A percentile compares a stretch with the other conserved stretches of the same genome.
Evolutionary conservation across 2,797 vertebrate genomes (phyloP).

Genomic region (Falco novaeseelandiae): DNA sequence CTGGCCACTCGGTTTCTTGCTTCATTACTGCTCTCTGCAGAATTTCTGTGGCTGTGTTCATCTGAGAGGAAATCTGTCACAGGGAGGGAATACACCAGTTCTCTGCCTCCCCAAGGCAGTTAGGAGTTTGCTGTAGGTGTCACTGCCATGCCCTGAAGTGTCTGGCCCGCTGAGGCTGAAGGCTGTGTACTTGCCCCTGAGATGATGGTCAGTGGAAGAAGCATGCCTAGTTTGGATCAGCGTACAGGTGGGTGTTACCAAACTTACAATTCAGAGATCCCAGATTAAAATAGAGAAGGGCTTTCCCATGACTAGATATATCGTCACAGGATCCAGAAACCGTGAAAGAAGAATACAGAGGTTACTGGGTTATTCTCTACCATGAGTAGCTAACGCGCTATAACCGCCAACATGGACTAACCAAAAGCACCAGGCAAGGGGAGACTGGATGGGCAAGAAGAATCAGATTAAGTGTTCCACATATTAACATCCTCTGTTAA

Average conservation of each 20-base stretch:
- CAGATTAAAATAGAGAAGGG: background rate
- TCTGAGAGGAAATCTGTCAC: background rate
- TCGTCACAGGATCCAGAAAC: background rate
- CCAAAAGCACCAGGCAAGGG: background rate
- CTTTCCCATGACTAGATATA: background rate
- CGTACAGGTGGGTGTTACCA: background rate
- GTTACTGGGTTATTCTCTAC: background rate
- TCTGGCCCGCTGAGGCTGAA: background rate
- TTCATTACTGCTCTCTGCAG: background rate
- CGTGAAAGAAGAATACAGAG: background rate
- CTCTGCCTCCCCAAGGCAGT: background rate
- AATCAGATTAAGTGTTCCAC: background rate
- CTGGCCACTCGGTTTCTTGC: background rate
- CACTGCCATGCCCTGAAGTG: background rate
- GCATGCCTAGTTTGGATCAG: background rate
- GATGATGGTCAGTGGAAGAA: background rate
- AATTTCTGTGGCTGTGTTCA: background rate
- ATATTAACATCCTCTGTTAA: background rate
- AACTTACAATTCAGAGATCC: background rate
- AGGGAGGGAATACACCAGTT: background rate
- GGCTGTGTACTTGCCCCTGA: background rate
- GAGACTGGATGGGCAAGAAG: background rate
- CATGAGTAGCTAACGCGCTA: rapidly evolving
- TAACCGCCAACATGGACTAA: background rate
- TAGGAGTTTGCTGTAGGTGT: background rate